Conservation (phyloP, 2,888 invertebrate genomes). For the Leucophenga montana region DNA sequence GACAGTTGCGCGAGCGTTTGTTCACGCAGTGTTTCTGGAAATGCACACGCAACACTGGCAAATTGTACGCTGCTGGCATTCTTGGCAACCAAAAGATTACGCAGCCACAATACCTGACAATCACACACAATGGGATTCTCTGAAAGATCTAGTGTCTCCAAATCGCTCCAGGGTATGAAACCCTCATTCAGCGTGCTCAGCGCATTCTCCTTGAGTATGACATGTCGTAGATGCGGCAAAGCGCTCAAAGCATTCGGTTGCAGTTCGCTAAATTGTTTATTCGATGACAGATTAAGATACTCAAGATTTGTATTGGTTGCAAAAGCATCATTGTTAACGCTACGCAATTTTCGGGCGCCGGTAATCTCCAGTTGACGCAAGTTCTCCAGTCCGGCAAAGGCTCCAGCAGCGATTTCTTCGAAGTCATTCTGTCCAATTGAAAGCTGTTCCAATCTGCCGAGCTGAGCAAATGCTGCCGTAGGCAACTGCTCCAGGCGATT, state of each 20-base stretch:
- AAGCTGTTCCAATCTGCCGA: constrained; percentile 85
- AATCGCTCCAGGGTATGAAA: constrained; percentile 84
- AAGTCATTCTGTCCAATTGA: constrained; percentile 89
- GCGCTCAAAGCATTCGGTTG: constrained; percentile 86
- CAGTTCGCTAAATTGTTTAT: constrained; percentile 82
- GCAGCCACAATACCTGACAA: constrained; percentile 86
- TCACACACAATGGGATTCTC: constrained; percentile 89
- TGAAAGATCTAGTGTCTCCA: constrained; percentile 83
- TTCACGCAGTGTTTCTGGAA: constrained; percentile 82
- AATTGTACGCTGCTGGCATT: constrained; percentile 70
- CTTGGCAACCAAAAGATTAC: constrained; percentile 77
- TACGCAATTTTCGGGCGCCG: constrained; percentile 82
- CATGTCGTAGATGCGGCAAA: constrained; percentile 84
- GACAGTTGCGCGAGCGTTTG: constrained; percentile 80
- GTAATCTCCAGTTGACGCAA: constrained; percentile 84
- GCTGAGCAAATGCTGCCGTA: constrained; percentile 81
- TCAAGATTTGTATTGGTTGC: constrained; percentile 87
- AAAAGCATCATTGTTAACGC: constrained; percentile 85
- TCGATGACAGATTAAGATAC: constrained; percentile 82
- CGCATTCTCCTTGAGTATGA: constrained; percentile 85
- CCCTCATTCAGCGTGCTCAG: constrained; percentile 84
- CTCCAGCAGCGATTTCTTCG: constrained; percentile 79
- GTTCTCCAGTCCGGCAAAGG: constrained; percentile 85
- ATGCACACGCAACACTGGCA: constrained; percentile 78
- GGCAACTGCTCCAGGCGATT: constrained; percentile 85